Evolutionary conservation across 1,140 invertebrate genomes (phyloP).

Genomic region (Drosophila santomea): DNA sequence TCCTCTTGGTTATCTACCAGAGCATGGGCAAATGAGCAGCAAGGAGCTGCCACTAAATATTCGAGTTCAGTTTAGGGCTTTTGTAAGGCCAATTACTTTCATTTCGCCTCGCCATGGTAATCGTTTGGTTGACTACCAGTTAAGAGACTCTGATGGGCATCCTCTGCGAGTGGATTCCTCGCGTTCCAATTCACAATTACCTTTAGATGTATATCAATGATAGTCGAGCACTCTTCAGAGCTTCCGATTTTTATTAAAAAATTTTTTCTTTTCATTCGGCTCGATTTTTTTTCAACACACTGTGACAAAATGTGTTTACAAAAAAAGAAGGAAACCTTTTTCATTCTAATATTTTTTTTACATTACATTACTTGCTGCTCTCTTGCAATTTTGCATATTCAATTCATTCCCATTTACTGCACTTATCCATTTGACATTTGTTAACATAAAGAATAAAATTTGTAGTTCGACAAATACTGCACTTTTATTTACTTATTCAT

Average conservation of each 20-base stretch:
- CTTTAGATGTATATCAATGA: slow-evolving; percentile 37
- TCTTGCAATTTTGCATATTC: no score
- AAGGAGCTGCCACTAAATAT: slow-evolving; percentile 20
- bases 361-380: no score
- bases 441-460: no score
- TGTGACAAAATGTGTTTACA: background rate
- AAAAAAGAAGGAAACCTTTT: background rate
- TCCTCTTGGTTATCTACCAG: slow-evolving; percentile 27
- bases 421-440: no score
- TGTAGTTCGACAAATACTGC: no score
- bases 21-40: slow-evolving; percentile 47
- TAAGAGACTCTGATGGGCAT: slow-evolving; percentile 3
- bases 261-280: slow-evolving; percentile 22
- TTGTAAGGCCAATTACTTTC: slow-evolving; percentile 26
- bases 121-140: slow-evolving; percentile 1
- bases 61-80: slow-evolving; percentile 11
- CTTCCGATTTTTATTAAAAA: slow-evolving; percentile 49
- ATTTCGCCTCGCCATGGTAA: slow-evolving; percentile 37
- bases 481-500: background rate
- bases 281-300: background rate
- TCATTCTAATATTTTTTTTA: no score
- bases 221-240: slow-evolving; percentile 22
- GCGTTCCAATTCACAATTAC: slow-evolving; percentile 33
- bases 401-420: no score
- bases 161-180: slow-evolving; percentile 12